Evolutionary conservation across 1,140 invertebrate species (phyloP), one percentile per base, ranked within the genome.

Genomic region (Bombus affinis): DNA sequence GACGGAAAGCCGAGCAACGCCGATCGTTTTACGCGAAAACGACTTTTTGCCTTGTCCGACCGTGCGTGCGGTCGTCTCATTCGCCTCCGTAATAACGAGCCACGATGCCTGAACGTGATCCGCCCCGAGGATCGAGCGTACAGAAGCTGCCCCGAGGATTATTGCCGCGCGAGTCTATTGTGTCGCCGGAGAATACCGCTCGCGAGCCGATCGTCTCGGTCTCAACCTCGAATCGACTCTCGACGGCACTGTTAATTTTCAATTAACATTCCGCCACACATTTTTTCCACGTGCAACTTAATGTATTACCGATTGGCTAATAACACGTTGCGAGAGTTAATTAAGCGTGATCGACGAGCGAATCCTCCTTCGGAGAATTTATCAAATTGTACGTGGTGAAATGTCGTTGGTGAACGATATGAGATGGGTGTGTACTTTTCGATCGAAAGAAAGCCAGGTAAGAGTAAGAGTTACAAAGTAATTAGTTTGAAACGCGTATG

Each of bases 21-120:
- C 88, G 86, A 90, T 88, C 92, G 91, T 90, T 91, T 91, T 93
- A 90, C 90, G 89, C 87, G 88, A 91, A 92, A 90, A 92, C 87
- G 86, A 91, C 89, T 91, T 90, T 90, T 92, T 90, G 86, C 81
- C 73, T 32, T 72, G 71, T 75, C 73, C 44, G 73, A 44, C 57
- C 80, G 82, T 89, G 86, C 83, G 88, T 89, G 86, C 86, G 90
- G 88, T 91, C 86, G 83, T 65, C 77, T 72, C 80, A 89, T 91
- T 91, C 89, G 85, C 89, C 87, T 83, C 37, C 68, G 78, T 91
- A 88, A 91, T 89, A 91, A 91, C 85, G 85, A 91, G 86, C 65
- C 72, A 65, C 47, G 72, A 84, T 75, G 79, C 76, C 22, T 72
- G 75, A 65, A 68, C 62, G 66, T 57, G 57, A 79, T 81, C 85